Evolutionary conservation across 1,140 invertebrate genomes (phyloP).

Genomic region (Drosophila nasuta): DNA sequence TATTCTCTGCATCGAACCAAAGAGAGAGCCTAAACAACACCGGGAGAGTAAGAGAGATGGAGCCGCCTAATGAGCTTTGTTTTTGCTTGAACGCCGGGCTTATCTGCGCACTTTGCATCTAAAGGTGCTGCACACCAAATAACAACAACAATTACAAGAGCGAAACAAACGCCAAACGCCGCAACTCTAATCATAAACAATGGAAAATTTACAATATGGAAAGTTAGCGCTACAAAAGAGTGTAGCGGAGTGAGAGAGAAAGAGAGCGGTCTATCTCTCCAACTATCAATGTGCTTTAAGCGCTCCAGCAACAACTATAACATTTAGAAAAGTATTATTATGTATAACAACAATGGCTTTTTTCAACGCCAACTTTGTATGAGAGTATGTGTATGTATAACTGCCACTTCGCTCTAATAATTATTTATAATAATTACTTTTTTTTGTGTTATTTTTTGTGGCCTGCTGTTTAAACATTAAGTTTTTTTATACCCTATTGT

Average conservation of each 20-base stretch:
- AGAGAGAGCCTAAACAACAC: not conserved
- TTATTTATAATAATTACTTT: slow-evolving; percentile 81
- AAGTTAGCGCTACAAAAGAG: slow-evolving; percentile 48
- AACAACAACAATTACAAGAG: slow-evolving; percentile 28
- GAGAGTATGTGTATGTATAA: slow-evolving; percentile 39
- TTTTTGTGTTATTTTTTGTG: slow-evolving; percentile 30
- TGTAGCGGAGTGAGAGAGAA: slow-evolving; percentile 2
- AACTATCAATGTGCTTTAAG: slow-evolving; percentile 56
- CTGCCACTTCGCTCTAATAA: slow-evolving; percentile 81
- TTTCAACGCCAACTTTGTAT: slow-evolving; percentile 52
- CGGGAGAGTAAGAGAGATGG: not conserved
- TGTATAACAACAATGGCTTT: slow-evolving; percentile 57
- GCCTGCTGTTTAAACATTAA: slow-evolving; percentile 71
- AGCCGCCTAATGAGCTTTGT: slow-evolving; percentile 35
- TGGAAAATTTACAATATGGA: slow-evolving; percentile 79
- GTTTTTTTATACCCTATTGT: slow-evolving; percentile 25
- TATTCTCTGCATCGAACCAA: slow-evolving; percentile 8
- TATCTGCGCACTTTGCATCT: slow-evolving; percentile 53
- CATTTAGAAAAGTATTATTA: slow-evolving; percentile 45
- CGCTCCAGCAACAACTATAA: slow-evolving; percentile 23
- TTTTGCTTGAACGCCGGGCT: slow-evolving; percentile 23
- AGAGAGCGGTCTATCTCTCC: slow-evolving; percentile 30
- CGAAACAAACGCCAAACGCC: slow-evolving; percentile 44
- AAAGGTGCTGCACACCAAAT: slow-evolving; percentile 33
- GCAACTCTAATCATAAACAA: slow-evolving; percentile 73